Percentiles rank a stretch among this genome's conserved stretches.
phyloP scores from a whole-genome alignment of 2,888 invertebrate genomes.

The Calliopum simillimum region DNA sequence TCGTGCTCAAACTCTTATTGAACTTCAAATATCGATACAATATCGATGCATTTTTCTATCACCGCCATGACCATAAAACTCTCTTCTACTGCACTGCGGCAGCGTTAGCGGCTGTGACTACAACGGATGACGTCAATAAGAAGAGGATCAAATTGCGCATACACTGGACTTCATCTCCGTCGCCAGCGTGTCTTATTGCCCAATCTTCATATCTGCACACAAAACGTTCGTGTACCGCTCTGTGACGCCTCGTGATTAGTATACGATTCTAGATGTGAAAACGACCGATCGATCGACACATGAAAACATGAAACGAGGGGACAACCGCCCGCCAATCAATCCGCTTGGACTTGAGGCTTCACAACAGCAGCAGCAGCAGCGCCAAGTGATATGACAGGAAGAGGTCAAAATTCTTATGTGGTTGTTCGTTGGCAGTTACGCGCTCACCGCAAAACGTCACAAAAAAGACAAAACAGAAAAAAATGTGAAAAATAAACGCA shows the following conservation, averaged over 20 bases:
- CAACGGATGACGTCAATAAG: conserved; percentile 7
- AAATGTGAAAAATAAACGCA: conserved; percentile 1
- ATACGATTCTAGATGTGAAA: conserved; percentile 13
- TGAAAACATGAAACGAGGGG: conserved; percentile 29
- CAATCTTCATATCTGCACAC: not conserved
- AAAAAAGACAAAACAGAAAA: conserved; percentile 19
- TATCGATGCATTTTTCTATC: too few relatives aligned
- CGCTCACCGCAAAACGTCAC: conserved; percentile 26
- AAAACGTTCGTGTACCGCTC: conserved; percentile 12
- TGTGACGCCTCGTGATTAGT: conserved; percentile 20
- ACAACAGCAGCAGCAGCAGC: not conserved
- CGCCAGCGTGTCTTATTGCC: not conserved
- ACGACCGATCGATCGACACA: conserved; percentile 15
- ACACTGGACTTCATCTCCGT: not conserved
- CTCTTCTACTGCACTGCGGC: not conserved
- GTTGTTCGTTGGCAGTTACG: conserved; percentile 24
- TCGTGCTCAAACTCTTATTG: too few relatives aligned
- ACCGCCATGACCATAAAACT: too few relatives aligned
- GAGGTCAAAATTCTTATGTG: conserved; percentile 30
- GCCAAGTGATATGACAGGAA: conserved; percentile 27
- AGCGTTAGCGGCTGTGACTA: not conserved
- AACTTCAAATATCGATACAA: too few relatives aligned
- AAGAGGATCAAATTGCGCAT: conserved; percentile 32
- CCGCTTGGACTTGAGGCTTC: conserved; percentile 7
- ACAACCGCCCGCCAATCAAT: conserved; percentile 28